Base-by-base conservation (phyloP, 2,797 vertebrate genomes). In the Erpetoichthys calabaricus region DNA sequence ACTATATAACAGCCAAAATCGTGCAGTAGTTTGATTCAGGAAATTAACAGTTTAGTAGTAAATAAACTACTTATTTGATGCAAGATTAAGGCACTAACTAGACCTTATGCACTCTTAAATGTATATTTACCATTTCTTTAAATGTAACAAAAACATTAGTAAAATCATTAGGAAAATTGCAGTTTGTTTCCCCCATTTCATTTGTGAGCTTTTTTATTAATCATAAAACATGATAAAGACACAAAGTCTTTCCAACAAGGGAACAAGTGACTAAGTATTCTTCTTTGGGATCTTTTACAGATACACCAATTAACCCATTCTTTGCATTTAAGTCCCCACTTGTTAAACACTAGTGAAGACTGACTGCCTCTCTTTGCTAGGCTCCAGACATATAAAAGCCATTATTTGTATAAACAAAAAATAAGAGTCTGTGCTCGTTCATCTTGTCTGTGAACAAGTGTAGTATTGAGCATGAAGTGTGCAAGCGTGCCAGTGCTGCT, bases 401-500 rank as follows among this genome's bases (percentile, higher is more conserved):
- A 73, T 67, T 66, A 74, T 77, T 84, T 85, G 76, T 81, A 73
- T 73, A 81, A 85, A 84, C 75, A 41, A 62, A 60, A 59, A 79
- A 78, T 70, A 73, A 68, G 74, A 80, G 76, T 80, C 66, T 55
- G 70, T 73, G 76, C 70, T 57, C 4, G 70, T 75, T 74, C 77
- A 66, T 71, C 56, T 71, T 9, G 1, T 73, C 70, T 77, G 70
- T 0, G 59, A 80, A 84, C 81, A 86, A 88, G 75, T 79, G 73
- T 72, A 69, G 70, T 73, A 80, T 81, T 87, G 72, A 79, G 63
- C 64, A 61, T 61, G 63, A 10, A 71, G 59, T 6, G 58, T 69
- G 71, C 70, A 66, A 71, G 49, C 46, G 7, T 57, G 52, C 25
- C 0, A 0, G 61, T 10, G 45, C 41, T 8, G 61, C 73, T 82